Evolutionary conservation across 1,140 invertebrate species (phyloP).

Genomic region (Pseudomyrmex pallidus): DNA sequence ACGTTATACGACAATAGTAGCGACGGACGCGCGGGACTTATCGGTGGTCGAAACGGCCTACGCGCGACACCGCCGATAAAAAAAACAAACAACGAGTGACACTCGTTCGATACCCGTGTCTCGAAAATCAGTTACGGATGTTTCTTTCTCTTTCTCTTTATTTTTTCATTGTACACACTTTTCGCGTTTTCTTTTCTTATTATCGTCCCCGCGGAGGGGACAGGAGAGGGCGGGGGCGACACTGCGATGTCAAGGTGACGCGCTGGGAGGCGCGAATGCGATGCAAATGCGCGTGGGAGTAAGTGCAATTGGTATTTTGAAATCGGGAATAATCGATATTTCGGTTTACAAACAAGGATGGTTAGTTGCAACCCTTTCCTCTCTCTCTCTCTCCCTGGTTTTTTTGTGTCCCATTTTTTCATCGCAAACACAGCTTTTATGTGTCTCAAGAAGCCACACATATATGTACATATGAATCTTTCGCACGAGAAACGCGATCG

Average conservation of each 20-base stretch:
- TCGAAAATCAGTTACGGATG: constrained; percentile 11
- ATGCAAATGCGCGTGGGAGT: neutral
- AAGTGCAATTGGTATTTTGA: neutral
- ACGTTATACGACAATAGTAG: neutral
- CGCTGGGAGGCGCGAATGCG: neutral
- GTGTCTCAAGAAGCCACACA: too few species aligned
- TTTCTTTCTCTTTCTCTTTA: neutral
- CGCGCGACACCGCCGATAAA: constrained; percentile 23
- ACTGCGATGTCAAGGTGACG: constrained; percentile 19
- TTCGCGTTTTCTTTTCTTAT: too few species aligned
- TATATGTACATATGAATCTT: too few species aligned
- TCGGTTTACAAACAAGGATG: neutral
- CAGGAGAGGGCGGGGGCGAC: too few species aligned
- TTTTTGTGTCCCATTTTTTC: too few species aligned
- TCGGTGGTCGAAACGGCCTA: constrained; percentile 17
- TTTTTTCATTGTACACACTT: neutral
- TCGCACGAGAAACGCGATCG: too few species aligned
- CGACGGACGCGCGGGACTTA: constrained; percentile 1
- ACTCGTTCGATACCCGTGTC: constrained; percentile 8
- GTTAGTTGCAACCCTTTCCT: too few species aligned
- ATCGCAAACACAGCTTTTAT: too few species aligned
- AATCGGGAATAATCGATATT: neutral
- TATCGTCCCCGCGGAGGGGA: too few species aligned
- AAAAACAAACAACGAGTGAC: constrained; percentile 23
- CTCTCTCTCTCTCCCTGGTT: too few species aligned